A percentile compares a stretch with the other conserved stretches of the same genome.
Evolutionary conservation across 2,797 vertebrate species (phyloP).

Genomic region (Propithecus deckenii): DNA sequence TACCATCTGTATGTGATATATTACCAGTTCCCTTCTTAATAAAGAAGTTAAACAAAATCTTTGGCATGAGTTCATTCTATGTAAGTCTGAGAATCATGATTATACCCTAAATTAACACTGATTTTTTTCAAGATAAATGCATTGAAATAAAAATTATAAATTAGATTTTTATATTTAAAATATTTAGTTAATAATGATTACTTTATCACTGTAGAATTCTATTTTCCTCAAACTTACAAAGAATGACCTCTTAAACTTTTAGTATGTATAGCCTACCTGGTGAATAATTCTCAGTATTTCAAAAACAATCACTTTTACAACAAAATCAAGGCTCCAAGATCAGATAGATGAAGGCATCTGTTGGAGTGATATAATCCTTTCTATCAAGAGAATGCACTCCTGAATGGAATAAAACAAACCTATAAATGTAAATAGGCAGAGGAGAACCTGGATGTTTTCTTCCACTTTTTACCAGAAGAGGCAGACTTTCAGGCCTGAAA

Average conservation of each 20-base stretch:
- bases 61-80: not conserved
- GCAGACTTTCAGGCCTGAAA: conserved; percentile 2
- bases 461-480: not conserved
- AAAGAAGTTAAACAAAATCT: not conserved
- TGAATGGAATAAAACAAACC: not conserved
- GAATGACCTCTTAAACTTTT: not conserved
- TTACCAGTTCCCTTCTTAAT: not conserved
- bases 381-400: not conserved
- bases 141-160: not conserved
- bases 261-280: not conserved
- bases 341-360: not conserved
- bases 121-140: not conserved
- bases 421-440: not conserved
- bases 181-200: not conserved
- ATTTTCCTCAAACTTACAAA: not conserved
- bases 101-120: not conserved
- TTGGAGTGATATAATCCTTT: not conserved
- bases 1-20: not conserved
- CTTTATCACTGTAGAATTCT: not conserved
- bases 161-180: not conserved
- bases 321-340: not conserved
- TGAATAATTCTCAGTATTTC: not conserved
- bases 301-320: not conserved
- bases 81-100: not conserved
- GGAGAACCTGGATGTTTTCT: not conserved